Base-by-base conservation (phyloP, 2,888 invertebrate genomes). In the Pollenia angustigena region DNA sequence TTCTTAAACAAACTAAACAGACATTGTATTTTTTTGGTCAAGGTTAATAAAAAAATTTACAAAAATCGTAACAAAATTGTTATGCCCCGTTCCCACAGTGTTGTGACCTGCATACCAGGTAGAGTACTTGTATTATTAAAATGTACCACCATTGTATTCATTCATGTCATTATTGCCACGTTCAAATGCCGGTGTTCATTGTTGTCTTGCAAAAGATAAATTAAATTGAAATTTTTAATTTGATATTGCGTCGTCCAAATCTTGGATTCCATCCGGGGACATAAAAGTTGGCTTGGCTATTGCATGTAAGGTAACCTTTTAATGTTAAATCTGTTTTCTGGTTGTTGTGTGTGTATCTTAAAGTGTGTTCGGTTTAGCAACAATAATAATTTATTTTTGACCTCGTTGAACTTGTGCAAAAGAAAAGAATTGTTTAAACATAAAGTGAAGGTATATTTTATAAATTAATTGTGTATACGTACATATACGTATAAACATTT, bases 391-490 rank as follows among this genome's bases (percentile, higher is more conserved):
- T 75, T 44, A 58, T 32, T 46, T 72, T 58, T 74, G 50, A 75
- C 50, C 68, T 81, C 74, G 42, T 60, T 75, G 81, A 66, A 66
- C 74, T 60, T 75, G n/a, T 44, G 44, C 52, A 40, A 44, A 60
- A 32, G 44, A 23, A 66, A 40, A 80, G 46, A 66, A 68, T 40
- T 32, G 32, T 32, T 32, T 32, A 32, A 32, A 32, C 32, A 32
- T 4, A 32, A 32, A 32, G 32, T 6, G 32, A 32, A 32, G 32
- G 32, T 32, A 32, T 32, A 32, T 32, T 32, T 32, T 23, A 23
- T 23, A 2, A 23, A 23, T 3, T 23, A 23, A 23, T 23, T 23
- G 23, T 23, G 2, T 23, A 23, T 23, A 23, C 23, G 2, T 23
- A 2, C 2, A 2, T 2, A 23, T 23, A 23, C 2, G 2, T 23